Conservation (phyloP, 2,888 invertebrate genomes). For the Nomada hirtipes region DNA sequence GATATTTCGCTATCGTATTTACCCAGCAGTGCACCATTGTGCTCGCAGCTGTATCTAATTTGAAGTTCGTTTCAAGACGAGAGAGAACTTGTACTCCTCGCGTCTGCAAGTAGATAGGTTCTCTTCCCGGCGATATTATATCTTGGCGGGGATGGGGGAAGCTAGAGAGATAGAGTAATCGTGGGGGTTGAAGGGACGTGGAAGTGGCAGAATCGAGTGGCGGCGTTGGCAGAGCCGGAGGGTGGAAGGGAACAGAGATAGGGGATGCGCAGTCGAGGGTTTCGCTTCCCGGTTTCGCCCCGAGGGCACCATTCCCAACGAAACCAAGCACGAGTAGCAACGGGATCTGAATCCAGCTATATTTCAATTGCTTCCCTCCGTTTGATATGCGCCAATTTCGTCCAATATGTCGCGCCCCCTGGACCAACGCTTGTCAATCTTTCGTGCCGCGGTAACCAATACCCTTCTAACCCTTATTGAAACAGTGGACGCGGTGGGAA, state of each 20-base stretch:
- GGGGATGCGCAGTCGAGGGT: conserved; percentile 74
- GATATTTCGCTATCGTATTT: conserved; percentile 53
- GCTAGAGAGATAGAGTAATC: background rate
- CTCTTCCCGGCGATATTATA: conserved; percentile 56
- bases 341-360: conserved; percentile 76
- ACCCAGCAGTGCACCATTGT: conserved; percentile 48
- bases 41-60: conserved; percentile 55
- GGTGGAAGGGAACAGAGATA: conserved; percentile 60
- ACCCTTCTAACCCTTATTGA: conserved; percentile 8
- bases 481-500: background rate
- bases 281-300: conserved; percentile 78
- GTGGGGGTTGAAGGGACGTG: conserved; percentile 17
- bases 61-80: conserved; percentile 59
- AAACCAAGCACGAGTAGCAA: conserved; percentile 74
- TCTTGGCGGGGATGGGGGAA: conserved; percentile 32
- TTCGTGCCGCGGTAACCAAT: conserved; percentile 31
- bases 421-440: conserved; percentile 64
- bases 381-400: conserved; percentile 83
- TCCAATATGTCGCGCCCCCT: conserved; percentile 82
- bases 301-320: conserved; percentile 81
- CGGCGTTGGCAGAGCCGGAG: conserved; percentile 48
- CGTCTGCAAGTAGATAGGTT: conserved; percentile 61
- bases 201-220: conserved; percentile 51
- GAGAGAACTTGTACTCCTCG: conserved; percentile 52
- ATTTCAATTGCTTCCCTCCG: conserved; percentile 81